phyloP scores from a whole-genome alignment of 2,888 invertebrate genomes.

The Lampropteryx suffumata region DNA sequence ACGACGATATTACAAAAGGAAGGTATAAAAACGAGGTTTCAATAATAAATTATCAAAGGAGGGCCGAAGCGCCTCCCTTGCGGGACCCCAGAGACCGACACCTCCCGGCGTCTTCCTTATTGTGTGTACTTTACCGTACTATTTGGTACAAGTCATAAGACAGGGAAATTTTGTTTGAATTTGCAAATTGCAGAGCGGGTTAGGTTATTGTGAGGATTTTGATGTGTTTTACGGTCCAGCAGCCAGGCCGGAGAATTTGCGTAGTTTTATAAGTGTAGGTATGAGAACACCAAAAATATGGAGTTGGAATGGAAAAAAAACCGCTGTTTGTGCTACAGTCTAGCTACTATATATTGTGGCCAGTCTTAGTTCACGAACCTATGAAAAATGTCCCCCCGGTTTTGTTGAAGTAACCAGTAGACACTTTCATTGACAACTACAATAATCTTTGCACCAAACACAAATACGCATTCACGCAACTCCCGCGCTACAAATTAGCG shows the following conservation, averaged over 20 bases:
- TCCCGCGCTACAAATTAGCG: conserved; percentile 37
- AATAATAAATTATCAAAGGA: conserved; percentile 40
- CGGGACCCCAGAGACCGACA: conserved; percentile 57
- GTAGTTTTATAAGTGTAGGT: no score
- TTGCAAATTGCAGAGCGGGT: no score
- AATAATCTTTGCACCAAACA: conserved; percentile 13
- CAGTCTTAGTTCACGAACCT: no score
- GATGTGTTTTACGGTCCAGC: no score
- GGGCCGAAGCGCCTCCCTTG: conserved; percentile 35
- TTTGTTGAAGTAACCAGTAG: no score
- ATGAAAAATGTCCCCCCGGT: no score
- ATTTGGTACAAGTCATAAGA: conserved; percentile 29
- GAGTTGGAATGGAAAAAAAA: no score
- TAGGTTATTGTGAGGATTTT: no score
- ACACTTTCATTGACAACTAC: neutral
- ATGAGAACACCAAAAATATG: no score
- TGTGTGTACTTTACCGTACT: conserved; percentile 60
- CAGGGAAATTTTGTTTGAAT: neutral
- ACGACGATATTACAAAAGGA: conserved; percentile 35
- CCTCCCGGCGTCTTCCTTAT: conserved; percentile 68
- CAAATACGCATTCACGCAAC: conserved; percentile 36
- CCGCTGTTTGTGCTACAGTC: neutral
- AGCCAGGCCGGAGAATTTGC: no score
- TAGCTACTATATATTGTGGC: no score
- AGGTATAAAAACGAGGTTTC: conserved; percentile 38